Base-by-base conservation (phyloP, 2,113 vertebrate species). In the Alouatta palliata region DNA sequence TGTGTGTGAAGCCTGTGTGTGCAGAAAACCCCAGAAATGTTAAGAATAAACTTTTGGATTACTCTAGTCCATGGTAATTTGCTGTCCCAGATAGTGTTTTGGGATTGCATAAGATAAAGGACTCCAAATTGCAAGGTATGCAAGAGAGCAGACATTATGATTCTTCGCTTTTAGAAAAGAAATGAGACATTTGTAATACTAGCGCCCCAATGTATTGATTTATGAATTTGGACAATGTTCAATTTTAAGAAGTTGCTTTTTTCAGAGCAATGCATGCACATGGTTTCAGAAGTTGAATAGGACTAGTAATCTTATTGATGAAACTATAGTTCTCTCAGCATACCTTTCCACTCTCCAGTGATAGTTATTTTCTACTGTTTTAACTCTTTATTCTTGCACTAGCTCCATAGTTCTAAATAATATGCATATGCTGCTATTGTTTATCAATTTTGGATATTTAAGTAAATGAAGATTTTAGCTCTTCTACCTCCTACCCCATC, bases 11-110 rank as follows among this genome's bases (percentile, higher is more conserved):
- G 47, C 23, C 43, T 73, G 10, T 86, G 85, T 35, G 25, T 61
- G 45, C 47, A 93, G 58, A 87, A 95, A 95, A 66, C 56, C 20
- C 92, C 92, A 93, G 70, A 93, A 64, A 83, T 35, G 32, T 43
- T 85, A 70, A 70, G 86, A 85, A 96, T 16, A 70, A 49, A 35
- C 23, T 12, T 84, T 84, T 35, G 0, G 10, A n/a, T 35, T 40
- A 23, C 43, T 8, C 1, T 35, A 64, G 79, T 68, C 79, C 75
- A 40, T 30, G 75, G 87, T 75, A 86, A 84, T 61, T 93, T 14
- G 6, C 49, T 92, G 96, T 9, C 84, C 94, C 79, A 81, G 75
- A 96, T 66, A 35, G 75, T 21, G 70, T 11, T 76, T 97, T 47
- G 8, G 43, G 77, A 77, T 35, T 81, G 37, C 83, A 71, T 19